Evolutionary conservation across 2,113 vertebrate genomes (phyloP).

Genomic region (Dromas ardeola): DNA sequence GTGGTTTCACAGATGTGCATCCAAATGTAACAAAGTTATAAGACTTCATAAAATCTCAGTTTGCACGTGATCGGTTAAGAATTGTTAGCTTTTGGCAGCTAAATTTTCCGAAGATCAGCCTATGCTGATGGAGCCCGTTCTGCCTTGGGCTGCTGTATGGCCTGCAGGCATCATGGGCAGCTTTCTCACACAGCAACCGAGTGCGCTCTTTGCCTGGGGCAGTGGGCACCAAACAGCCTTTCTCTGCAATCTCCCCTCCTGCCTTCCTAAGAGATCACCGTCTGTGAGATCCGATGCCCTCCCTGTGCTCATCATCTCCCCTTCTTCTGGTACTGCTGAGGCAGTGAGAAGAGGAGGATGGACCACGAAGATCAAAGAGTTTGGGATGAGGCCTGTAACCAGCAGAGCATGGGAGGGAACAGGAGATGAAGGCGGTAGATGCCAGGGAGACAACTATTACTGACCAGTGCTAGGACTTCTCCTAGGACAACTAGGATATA

Average conservation of each 20-base stretch:
- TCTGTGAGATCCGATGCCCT: background rate
- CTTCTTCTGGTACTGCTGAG: background rate
- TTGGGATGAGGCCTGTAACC: background rate
- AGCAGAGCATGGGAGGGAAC: background rate
- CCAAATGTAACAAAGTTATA: background rate
- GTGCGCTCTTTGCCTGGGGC: background rate
- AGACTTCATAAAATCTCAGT: background rate
- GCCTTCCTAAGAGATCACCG: background rate
- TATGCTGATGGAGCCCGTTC: accelerated
- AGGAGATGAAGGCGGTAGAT: background rate
- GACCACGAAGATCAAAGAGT: background rate
- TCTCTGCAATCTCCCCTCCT: background rate
- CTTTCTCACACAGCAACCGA: accelerated
- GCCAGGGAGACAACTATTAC: background rate
- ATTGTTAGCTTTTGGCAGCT: background rate
- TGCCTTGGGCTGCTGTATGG: accelerated
- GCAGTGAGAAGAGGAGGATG: background rate
- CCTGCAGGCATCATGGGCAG: background rate
- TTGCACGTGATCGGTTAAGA: background rate
- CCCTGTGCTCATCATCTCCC: background rate
- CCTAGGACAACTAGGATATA: background rate
- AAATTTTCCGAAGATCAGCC: background rate
- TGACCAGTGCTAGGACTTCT: background rate
- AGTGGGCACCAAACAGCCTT: background rate
- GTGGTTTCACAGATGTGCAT: conserved; percentile 17